A percentile compares a stretch with the other conserved stretches of the same genome.
These are phyloP conservation scores for Otolemur garnettii DNA, from an alignment of 2,113 vertebrate genomes.

Conservation along the genomic window DNA sequence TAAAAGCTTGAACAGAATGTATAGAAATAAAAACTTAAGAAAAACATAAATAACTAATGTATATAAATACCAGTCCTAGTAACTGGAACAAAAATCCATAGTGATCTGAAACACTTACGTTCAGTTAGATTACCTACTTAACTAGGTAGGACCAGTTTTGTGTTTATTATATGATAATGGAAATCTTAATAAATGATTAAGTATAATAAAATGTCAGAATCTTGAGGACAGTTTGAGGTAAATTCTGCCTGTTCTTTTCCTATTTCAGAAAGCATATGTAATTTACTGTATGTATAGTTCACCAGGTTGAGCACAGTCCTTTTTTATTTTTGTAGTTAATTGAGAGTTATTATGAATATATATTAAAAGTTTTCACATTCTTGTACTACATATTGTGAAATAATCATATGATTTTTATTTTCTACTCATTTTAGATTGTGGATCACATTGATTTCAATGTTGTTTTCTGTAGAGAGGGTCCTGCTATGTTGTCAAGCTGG, in stretches of 20 bases:
- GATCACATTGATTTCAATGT: neutral
- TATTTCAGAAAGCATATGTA: neutral
- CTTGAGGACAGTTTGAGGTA: neutral
- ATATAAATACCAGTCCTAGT: neutral
- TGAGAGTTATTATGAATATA: neutral
- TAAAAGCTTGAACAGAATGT: neutral
- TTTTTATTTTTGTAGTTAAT: neutral
- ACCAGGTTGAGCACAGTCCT: neutral
- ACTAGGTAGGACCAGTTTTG: neutral
- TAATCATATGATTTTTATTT: neutral
- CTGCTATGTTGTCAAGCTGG: too few species aligned
- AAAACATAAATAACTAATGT: neutral
- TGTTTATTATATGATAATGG: neutral
- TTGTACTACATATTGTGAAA: neutral
- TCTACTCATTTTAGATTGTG: neutral
- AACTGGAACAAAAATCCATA: neutral
- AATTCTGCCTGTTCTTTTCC: neutral
- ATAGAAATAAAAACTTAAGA: neutral
- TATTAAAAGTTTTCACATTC: neutral
- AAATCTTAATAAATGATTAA: neutral
- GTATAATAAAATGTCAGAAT: neutral
- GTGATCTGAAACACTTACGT: neutral
- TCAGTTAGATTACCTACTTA: neutral
- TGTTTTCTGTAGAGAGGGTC: too few species aligned
- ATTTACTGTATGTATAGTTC: neutral